phyloP scores from a whole-genome alignment of 2,797 vertebrate genomes.

The Tarsius wallacei region DNA sequence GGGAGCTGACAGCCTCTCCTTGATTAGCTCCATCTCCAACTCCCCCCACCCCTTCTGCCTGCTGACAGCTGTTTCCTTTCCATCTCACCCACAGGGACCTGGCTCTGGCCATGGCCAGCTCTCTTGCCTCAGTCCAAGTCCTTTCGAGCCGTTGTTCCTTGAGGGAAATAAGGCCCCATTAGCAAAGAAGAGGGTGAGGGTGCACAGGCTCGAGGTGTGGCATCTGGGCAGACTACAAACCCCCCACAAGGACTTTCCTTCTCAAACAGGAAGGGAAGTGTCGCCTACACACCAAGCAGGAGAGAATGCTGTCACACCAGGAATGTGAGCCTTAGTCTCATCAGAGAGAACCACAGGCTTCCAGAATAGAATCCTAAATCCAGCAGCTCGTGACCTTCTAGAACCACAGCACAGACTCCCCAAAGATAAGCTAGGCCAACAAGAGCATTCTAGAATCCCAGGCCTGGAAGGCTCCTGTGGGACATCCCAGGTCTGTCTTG shows the following conservation, averaged over 20 bases:
- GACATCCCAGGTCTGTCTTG: background rate
- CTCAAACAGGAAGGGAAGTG: background rate
- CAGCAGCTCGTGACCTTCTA: conserved; percentile 66
- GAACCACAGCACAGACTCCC: background rate
- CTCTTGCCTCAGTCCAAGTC: background rate
- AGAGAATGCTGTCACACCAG: conserved; percentile 45
- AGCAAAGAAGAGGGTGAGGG: background rate
- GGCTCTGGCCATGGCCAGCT: conserved; percentile 16
- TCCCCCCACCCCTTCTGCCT: background rate
- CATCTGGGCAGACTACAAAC: background rate
- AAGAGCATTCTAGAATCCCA: conserved; percentile 7
- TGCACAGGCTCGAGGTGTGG: background rate
- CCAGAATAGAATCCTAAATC: conserved; percentile 84
- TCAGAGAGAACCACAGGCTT: conserved; percentile 54
- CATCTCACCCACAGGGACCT: conserved; percentile 36
- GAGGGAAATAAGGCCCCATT: background rate
- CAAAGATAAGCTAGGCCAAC: background rate
- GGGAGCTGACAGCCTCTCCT: conserved; percentile 70
- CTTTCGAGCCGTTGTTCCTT: background rate
- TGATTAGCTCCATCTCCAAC: background rate
- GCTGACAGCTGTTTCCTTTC: conserved; percentile 63
- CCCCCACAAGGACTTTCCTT: background rate
- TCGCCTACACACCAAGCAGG: conserved; percentile 17
- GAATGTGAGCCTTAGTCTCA: conserved; percentile 42
- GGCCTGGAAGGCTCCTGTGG: background rate